Base-by-base conservation (phyloP, 2,797 vertebrate genomes). In the Heteromormyrus szaboi region DNA sequence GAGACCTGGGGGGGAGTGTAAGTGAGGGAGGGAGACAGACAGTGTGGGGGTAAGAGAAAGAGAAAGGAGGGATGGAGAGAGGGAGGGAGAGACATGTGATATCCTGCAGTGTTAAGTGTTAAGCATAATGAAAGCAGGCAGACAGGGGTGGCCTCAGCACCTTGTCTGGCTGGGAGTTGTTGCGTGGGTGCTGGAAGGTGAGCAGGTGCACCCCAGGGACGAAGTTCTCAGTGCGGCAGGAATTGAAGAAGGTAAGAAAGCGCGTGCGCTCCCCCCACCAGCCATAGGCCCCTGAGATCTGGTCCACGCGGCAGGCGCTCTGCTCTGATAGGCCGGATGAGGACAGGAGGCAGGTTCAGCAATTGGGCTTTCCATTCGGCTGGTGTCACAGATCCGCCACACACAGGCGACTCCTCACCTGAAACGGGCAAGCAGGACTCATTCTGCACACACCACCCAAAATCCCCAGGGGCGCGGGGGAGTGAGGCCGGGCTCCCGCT, bases 391-490 rank as follows among this genome's bases (percentile, higher is more conserved):
- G 25, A 54, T 29, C 85, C 48, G 48, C n/a, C 17, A 59, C 22
- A 54, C 22, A 88, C 0, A 37, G 29, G 68, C 0, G 14, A 76
- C 17, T 2, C 44, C 96, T 97, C 95, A 99, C 98, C 98, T 93
- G 96, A 96, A 88, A 96, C 93, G 1, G 97, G 97, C 44, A 98
- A 95, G 95, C 98, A 99, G 92, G 97, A 97, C 90, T 97, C 97
- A 1, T 98, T 98, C 94, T 99, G 97, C 90, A 98, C 98, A 90
- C 98, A 99, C 98, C 98, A 98, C 87, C 97, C 97, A 85, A 98
- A 96, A 92, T 97, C 95, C 0, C 96, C 97, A 0, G 97, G 97
- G 22, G 97, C 95, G 19, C 94, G 96, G 1, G 97, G 96, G 79
- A 97, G 94, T 14, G 94, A 94, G 2, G 94, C 90, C 0, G 96